These are phyloP conservation scores for Lepilemur ruficaudatus DNA, from an alignment of 2,797 vertebrate species.

Conservation along the genomic window DNA sequence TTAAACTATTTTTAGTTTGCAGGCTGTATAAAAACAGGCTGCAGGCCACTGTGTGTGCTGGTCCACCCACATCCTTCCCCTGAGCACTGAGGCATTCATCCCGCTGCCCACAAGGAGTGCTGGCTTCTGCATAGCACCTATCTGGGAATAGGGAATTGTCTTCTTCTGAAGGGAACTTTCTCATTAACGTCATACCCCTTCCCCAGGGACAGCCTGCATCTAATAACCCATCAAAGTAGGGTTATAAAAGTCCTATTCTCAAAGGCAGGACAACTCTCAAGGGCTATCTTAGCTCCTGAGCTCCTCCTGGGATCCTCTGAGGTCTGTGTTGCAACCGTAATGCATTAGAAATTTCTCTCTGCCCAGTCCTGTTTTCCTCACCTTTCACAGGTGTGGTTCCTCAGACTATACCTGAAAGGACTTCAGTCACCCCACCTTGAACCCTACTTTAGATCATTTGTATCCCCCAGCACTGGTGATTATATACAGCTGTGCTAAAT, in stretches of 20 bases:
- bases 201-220: neutral
- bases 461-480: neutral
- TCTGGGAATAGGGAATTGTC: neutral
- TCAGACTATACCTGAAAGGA: neutral
- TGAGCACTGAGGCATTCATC: neutral
- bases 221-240: neutral
- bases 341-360: neutral
- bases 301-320: neutral
- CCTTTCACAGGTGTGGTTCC: neutral
- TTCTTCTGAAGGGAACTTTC: neutral
- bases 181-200: neutral
- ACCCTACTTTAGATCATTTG: neutral
- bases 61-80: neutral
- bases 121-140: neutral
- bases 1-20: neutral
- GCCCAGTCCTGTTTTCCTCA: no score
- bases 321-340: neutral
- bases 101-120: no score
- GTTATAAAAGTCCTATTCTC: neutral
- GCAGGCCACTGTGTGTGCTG: accelerated
- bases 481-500: neutral
- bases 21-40: neutral
- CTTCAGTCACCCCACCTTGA: neutral
- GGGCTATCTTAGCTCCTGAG: neutral
- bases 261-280: neutral